A percentile compares a stretch with the other conserved stretches of the same genome.
Evolutionary conservation across 1,140 invertebrate genomes (phyloP).

Genomic region (Neodiprion virginianus): DNA sequence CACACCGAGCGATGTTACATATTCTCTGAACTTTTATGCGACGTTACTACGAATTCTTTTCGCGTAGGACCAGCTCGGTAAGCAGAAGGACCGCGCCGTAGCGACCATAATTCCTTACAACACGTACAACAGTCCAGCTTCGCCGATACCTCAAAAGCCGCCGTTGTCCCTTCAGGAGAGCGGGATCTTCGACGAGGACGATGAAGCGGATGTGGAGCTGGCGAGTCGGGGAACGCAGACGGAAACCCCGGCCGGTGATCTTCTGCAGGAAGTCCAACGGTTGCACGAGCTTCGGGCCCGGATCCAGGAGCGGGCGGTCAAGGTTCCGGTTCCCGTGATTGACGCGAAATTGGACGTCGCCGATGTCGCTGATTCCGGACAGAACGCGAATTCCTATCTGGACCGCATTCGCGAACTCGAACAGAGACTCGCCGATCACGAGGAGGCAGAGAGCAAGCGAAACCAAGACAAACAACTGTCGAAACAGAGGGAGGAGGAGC

Average conservation of each 20-base stretch:
- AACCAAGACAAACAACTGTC: conserved; percentile 32
- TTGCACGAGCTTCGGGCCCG: conserved; percentile 50
- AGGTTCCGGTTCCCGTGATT: conserved; percentile 33
- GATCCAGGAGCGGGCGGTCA: conserved; percentile 51
- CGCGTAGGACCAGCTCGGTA: conserved; percentile 39
- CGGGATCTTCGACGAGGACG: conserved; percentile 61
- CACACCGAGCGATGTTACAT: too few species aligned
- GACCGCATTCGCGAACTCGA: conserved; percentile 48
- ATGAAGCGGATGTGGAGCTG: conserved; percentile 39
- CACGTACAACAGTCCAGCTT: conserved; percentile 34
- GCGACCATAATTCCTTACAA: conserved; percentile 54
- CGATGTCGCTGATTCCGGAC: conserved; percentile 21
- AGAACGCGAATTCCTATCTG: conserved; percentile 29
- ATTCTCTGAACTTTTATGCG: too few species aligned
- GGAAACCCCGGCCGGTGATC: conserved; percentile 49
- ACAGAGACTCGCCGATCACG: conserved; percentile 34
- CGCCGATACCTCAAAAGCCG: conserved; percentile 42
- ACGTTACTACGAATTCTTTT: too few species aligned
- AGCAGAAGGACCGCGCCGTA: conserved; percentile 49
- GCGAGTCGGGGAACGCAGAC: conserved; percentile 53
- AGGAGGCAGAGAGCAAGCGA: conserved; percentile 34
- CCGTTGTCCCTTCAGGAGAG: conserved; percentile 61
- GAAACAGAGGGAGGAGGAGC: conserved; percentile 46
- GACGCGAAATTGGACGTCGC: conserved; percentile 28
- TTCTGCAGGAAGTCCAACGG: conserved; percentile 53